These are phyloP conservation scores for Noctua comes DNA, from an alignment of 2,888 invertebrate species.

Conservation along the genomic window DNA sequence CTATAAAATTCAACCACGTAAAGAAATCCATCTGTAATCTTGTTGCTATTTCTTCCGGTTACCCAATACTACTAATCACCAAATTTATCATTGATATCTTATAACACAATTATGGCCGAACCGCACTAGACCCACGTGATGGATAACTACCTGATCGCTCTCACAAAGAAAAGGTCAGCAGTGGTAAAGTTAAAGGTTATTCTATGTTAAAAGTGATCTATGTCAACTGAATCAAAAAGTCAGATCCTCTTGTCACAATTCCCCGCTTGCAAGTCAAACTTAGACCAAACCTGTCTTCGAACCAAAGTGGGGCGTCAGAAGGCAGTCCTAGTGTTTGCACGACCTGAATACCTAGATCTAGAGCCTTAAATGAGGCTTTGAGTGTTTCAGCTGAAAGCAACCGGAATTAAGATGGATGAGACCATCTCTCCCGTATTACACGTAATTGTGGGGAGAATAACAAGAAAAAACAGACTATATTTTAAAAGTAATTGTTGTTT, in stretches of 20 bases:
- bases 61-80: not conserved
- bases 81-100: not conserved
- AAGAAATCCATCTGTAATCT: not conserved
- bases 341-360: conserved; percentile 76
- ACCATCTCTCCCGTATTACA: conserved; percentile 41
- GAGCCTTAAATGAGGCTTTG: conserved; percentile 58
- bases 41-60: not conserved
- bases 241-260: not conserved
- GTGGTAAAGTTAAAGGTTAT: not conserved
- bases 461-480: conserved; percentile 10
- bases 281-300: conserved; percentile 35
- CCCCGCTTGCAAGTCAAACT: conserved; percentile 21
- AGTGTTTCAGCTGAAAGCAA: conserved; percentile 47
- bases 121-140: not conserved
- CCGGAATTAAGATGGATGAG: conserved; percentile 56
- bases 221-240: not conserved
- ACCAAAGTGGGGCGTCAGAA: conserved; percentile 64
- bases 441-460: conserved; percentile 20
- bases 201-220: not conserved
- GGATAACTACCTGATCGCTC: not conserved
- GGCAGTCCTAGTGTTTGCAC: conserved; percentile 71
- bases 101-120: not conserved
- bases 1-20: conserved; percentile 5
- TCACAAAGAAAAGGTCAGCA: not conserved
- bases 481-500: conserved; percentile 47